These are phyloP conservation scores for Colletes latitarsis DNA, from an alignment of 1,140 invertebrate genomes.

Conservation along the genomic window DNA sequence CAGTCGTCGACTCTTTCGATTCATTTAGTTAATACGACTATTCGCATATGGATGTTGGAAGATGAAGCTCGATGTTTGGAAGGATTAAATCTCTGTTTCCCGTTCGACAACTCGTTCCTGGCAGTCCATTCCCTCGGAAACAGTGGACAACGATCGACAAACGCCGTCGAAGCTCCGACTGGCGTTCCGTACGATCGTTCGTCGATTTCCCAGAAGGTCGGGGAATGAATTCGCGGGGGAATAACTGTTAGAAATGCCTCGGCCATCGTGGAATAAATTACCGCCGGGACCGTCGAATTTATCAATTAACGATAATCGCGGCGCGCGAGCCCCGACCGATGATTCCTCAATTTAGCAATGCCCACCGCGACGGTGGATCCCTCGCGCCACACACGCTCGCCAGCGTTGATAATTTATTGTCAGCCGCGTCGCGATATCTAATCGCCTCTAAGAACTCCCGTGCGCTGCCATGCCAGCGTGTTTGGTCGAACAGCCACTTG, in stretches of 20 bases:
- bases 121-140: neutral
- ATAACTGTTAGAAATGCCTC: slow-evolving; percentile 53
- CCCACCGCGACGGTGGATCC: slow-evolving; percentile 46
- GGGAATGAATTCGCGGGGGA: slow-evolving; percentile 23
- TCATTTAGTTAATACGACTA: too few species aligned
- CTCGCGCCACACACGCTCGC: slow-evolving; percentile 35
- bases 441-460: slow-evolving; percentile 35
- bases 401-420: slow-evolving; percentile 57
- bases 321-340: slow-evolving; percentile 44
- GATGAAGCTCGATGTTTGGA: too few species aligned
- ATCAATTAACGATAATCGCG: slow-evolving; percentile 68
- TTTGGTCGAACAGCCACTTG: slow-evolving; percentile 21
- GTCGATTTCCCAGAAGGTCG: slow-evolving; percentile 34
- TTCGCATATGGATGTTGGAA: too few species aligned
- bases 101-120: neutral
- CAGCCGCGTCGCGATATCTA: slow-evolving; percentile 51
- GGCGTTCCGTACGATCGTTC: neutral
- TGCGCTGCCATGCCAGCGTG: slow-evolving; percentile 18
- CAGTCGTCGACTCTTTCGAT: too few species aligned
- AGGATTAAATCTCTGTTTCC: neutral
- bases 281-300: slow-evolving; percentile 60
- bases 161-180: neutral
- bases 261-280: slow-evolving; percentile 55
- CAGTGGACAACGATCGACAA: slow-evolving; percentile 1
- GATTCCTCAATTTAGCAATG: slow-evolving; percentile 68